A percentile compares a stretch with the other conserved stretches of the same genome.
Evolutionary conservation across 2,113 vertebrate genomes (phyloP).

Genomic region (Calypte anna): DNA sequence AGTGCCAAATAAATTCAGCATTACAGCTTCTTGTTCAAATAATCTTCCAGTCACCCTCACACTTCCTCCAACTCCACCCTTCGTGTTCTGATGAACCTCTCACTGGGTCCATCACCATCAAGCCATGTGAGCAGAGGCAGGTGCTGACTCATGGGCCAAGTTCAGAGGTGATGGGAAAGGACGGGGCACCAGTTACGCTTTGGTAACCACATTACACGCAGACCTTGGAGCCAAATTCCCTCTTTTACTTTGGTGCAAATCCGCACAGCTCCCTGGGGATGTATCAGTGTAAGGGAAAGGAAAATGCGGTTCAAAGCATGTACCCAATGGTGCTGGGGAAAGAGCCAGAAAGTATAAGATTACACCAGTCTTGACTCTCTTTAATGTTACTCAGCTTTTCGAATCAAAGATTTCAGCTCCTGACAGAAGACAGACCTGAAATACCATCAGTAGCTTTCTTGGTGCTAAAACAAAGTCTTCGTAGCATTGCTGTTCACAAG

Average conservation of each 20-base stretch:
- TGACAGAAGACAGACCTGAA: slow-evolving; percentile 31
- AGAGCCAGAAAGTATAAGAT: slow-evolving; percentile 24
- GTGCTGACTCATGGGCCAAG: rapidly evolving
- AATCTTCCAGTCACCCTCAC: not conserved
- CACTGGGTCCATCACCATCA: rapidly evolving
- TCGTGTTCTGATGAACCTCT: not conserved
- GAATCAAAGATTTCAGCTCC: not conserved
- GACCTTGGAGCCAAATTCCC: not conserved
- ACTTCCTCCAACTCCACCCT: not conserved
- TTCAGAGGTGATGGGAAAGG: not conserved
- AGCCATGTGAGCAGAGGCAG: not conserved
- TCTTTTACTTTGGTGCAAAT: not conserved
- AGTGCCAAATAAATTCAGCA: not conserved
- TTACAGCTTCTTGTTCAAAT: not conserved
- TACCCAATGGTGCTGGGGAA: not conserved
- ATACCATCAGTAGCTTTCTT: not conserved
- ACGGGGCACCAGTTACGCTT: rapidly evolving
- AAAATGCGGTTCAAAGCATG: not conserved
- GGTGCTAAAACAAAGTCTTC: not conserved
- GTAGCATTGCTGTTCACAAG: not conserved
- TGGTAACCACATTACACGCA: not conserved
- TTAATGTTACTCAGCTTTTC: not conserved
- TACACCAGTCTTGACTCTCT: not conserved
- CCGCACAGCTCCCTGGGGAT: not conserved
- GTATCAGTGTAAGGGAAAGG: not conserved